Percentiles rank a stretch among this genome's conserved stretches.
Evolutionary conservation across 2,888 invertebrate genomes (phyloP).

Genomic region (Cephus pulcher): DNA sequence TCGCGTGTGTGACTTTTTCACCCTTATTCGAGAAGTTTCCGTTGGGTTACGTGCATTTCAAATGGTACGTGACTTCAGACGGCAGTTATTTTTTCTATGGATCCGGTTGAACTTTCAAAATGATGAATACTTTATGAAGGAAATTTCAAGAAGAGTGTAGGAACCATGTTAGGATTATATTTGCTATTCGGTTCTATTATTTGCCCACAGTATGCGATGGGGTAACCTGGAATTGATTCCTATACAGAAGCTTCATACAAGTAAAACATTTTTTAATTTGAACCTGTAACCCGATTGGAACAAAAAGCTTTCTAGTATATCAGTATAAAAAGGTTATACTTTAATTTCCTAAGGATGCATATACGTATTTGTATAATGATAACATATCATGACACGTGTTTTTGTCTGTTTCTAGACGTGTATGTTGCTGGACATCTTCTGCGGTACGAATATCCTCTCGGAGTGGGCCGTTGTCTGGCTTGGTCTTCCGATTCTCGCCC

Average conservation of each 20-base stretch:
- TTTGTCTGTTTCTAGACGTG: conserved; percentile 64
- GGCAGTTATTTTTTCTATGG: not conserved
- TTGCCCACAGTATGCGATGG: not conserved
- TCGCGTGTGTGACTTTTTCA: not conserved
- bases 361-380: no score
- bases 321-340: not conserved
- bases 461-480: conserved; percentile 71
- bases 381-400: not conserved
- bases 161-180: not conserved
- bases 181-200: not conserved
- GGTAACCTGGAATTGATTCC: not conserved
- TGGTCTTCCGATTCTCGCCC: conserved; percentile 71
- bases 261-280: not conserved
- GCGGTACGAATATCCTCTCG: conserved; percentile 68
- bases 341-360: not conserved
- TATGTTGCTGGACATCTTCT: conserved; percentile 70
- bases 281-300: not conserved
- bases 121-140: not conserved
- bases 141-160: not conserved
- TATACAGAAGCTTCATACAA: not conserved
- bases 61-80: not conserved
- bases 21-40: not conserved
- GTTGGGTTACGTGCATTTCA: not conserved
- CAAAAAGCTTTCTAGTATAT: not conserved
- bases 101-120: not conserved